phyloP scores from a whole-genome alignment of 1,140 invertebrate genomes.

The Megalonaias nervosa region DNA sequence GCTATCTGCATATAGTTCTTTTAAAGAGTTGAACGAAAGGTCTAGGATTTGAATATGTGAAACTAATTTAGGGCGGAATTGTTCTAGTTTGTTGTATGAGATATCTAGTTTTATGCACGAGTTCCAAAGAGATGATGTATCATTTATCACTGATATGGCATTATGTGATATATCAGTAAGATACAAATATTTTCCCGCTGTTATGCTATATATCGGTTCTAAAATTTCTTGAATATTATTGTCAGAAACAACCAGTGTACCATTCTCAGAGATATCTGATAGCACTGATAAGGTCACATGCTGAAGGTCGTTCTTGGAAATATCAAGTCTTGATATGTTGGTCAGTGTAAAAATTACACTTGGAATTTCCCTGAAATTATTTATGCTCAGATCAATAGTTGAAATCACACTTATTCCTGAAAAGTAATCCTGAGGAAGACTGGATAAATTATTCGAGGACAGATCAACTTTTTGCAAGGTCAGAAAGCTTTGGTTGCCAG shows the following conservation, averaged over 20 bases:
- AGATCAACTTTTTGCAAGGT: slow-evolving; percentile 7
- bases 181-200: neutral
- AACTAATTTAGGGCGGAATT: too few relatives aligned
- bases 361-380: slow-evolving; percentile 4
- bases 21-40: too few relatives aligned
- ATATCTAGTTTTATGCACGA: too few relatives aligned
- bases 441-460: slow-evolving; percentile 13
- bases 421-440: slow-evolving; percentile 11
- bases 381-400: slow-evolving; percentile 20
- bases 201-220: neutral
- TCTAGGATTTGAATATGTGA: too few relatives aligned
- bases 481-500: neutral
- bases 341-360: neutral
- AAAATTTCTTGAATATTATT: neutral
- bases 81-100: too few relatives aligned
- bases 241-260: neutral
- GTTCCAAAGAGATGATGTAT: too few relatives aligned
- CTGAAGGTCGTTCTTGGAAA: neutral
- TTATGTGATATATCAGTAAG: neutral
- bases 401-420: neutral
- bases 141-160: neutral
- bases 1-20: too few relatives aligned
- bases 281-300: neutral
- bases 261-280: slow-evolving; percentile 1
- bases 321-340: neutral